Evolutionary conservation across 2,888 invertebrate species (phyloP).

Genomic region (Phengaris alcon): DNA sequence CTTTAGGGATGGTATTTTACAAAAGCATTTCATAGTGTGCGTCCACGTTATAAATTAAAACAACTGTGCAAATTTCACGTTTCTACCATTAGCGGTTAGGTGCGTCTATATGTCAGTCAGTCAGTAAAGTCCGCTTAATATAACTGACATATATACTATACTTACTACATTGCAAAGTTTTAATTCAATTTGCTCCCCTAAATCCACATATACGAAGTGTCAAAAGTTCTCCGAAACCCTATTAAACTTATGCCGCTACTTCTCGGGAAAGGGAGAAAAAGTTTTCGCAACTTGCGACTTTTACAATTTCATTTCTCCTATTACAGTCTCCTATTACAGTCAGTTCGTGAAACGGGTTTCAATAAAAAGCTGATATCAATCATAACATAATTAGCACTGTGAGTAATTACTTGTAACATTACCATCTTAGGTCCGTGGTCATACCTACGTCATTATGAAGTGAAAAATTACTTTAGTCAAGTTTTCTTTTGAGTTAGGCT

Average conservation of each 20-base stretch:
- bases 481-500: background rate
- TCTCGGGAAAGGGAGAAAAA: background rate
- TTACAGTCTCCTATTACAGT: conserved; percentile 16
- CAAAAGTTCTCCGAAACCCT: background rate
- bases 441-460: background rate
- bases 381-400: conserved; percentile 8
- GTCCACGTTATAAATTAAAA: too few species aligned
- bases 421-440: background rate
- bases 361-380: conserved; percentile 6
- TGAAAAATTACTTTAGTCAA: background rate
- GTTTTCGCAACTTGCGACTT: conserved; percentile 2
- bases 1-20: too few species aligned
- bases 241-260: background rate
- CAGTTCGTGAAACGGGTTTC: conserved; percentile 2
- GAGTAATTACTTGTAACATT: background rate
- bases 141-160: background rate
- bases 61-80: too few species aligned
- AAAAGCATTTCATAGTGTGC: too few species aligned
- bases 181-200: background rate
- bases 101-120: background rate
- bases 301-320: conserved; percentile 17
- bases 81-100: too few species aligned
- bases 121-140: background rate
- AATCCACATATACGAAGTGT: background rate
- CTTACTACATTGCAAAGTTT: background rate